Conservation (phyloP, 2,113 vertebrate species). For the Gobiocypris rarus region DNA sequence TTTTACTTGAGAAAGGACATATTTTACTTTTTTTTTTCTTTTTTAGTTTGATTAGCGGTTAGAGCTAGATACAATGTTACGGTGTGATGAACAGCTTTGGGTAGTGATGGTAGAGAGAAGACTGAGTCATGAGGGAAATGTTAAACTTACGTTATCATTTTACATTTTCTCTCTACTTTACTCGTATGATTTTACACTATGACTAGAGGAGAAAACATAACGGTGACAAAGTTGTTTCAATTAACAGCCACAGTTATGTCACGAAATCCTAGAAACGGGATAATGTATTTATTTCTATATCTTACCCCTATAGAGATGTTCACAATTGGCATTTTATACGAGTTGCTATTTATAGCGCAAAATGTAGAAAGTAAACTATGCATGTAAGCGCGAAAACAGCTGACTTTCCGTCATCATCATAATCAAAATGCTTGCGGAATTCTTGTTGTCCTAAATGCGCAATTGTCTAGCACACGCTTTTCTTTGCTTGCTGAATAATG, state of each 20-base stretch:
- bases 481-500: constrained; percentile 61
- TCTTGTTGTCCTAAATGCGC: constrained; percentile 59
- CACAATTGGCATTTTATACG: neutral
- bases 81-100: constrained; percentile 37
- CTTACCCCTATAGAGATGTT: neutral
- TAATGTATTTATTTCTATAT: neutral
- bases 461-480: constrained; percentile 61
- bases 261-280: constrained; percentile 29
- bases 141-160: constrained; percentile 47
- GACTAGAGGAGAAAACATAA: neutral
- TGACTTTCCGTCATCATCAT: constrained; percentile 16
- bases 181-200: neutral
- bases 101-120: constrained; percentile 29
- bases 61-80: constrained; percentile 45
- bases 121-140: constrained; percentile 47
- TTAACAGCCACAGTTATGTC: constrained; percentile 41
- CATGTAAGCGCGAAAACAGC: constrained; percentile 26
- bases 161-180: neutral
- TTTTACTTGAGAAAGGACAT: constrained; percentile 1
- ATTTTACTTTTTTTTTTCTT: neutral
- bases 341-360: neutral
- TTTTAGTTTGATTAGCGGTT: constrained; percentile 52
- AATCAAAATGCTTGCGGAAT: constrained; percentile 42
- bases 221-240: constrained; percentile 49
- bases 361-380: constrained; percentile 9